Evolutionary conservation across 2,888 invertebrate species (phyloP).

Genomic region (Drosophila lacicola): DNA sequence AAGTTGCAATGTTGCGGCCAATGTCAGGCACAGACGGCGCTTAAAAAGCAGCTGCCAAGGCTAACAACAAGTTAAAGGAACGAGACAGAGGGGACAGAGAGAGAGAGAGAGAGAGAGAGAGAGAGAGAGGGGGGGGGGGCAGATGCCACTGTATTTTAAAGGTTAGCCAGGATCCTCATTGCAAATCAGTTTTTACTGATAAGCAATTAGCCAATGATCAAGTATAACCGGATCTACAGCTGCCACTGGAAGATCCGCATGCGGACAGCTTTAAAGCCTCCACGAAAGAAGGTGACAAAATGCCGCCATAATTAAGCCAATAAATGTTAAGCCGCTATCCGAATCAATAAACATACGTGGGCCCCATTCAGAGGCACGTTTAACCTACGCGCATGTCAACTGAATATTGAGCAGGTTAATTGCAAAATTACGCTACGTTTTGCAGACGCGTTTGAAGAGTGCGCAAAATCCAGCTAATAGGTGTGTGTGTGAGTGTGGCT

Average conservation of each 20-base stretch:
- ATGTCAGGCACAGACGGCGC: slow-evolving; percentile 58
- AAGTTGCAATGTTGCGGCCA: slow-evolving; percentile 77
- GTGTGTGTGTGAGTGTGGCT: slow-evolving; percentile 5
- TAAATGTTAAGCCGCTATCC: slow-evolving; percentile 39
- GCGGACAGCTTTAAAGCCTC: slow-evolving; percentile 14
- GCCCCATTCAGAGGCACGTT: slow-evolving; percentile 63
- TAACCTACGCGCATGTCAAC: slow-evolving; percentile 51
- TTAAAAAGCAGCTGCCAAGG: slow-evolving; percentile 41
- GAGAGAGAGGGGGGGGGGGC: background rate
- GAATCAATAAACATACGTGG: slow-evolving; percentile 51
- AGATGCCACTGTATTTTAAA: slow-evolving; percentile 18
- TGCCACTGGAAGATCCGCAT: slow-evolving; percentile 16
- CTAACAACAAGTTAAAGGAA: slow-evolving; percentile 29
- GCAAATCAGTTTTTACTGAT: slow-evolving; percentile 30
- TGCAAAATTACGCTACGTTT: slow-evolving; percentile 49
- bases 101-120: background rate
- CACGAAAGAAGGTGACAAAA: slow-evolving; percentile 44
- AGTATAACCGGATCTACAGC: slow-evolving; percentile 46
- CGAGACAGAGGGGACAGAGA: background rate
- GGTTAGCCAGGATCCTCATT: slow-evolving; percentile 23
- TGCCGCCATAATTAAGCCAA: slow-evolving; percentile 66
- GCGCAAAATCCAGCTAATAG: slow-evolving; percentile 24
- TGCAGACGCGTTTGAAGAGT: slow-evolving; percentile 46
- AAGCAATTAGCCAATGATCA: slow-evolving; percentile 42
- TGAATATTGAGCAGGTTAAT: slow-evolving; percentile 52